Evolutionary conservation across 53 echinoderm and acorn worm genomes (phyloP).

Genomic region (Crossaster papposus): DNA sequence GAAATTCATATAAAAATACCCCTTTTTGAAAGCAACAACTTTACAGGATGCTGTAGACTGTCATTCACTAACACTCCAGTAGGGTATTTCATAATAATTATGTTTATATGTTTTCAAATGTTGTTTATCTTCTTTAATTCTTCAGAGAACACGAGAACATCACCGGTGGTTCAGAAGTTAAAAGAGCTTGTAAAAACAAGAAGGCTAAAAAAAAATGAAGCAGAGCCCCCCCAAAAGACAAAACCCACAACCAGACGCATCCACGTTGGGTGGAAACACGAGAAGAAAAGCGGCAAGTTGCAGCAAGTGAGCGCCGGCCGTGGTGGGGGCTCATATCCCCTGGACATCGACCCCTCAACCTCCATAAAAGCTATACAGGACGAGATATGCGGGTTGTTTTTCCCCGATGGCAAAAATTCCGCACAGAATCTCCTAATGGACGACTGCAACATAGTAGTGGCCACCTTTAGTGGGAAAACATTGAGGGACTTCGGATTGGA

Average conservation of each 20-base stretch:
- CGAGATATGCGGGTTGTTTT: background rate
- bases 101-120: background rate
- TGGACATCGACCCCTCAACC: background rate
- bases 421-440: background rate
- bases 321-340: slow-evolving; percentile 4
- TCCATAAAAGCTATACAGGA: background rate
- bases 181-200: background rate
- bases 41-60: slow-evolving; percentile 16
- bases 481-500: background rate
- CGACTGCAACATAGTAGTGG: background rate
- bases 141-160: background rate
- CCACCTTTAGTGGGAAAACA: background rate
- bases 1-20: slow-evolving; percentile 5
- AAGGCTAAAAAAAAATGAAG: background rate
- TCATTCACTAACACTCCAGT: background rate
- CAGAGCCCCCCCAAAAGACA: background rate
- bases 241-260: background rate
- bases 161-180: background rate
- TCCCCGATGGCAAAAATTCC: background rate
- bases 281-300: background rate
- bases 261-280: background rate
- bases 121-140: too few species aligned
- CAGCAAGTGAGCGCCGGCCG: background rate
- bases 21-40: slow-evolving; percentile 6
- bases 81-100: background rate